phyloP scores from a whole-genome alignment of 1,140 invertebrate genomes.

The Lepidurus couesii region DNA sequence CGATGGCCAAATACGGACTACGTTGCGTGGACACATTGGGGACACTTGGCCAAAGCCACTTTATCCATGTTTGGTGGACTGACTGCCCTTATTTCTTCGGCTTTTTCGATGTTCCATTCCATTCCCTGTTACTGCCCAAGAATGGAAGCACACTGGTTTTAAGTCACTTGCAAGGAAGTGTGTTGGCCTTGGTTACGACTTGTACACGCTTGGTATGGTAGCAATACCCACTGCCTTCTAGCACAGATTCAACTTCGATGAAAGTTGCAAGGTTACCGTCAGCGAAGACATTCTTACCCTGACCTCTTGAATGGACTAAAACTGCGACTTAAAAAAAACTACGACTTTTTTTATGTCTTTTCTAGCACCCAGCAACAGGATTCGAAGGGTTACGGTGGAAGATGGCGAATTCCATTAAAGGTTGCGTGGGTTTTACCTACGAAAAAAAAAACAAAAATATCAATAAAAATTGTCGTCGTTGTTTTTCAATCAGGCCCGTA shows the following conservation, averaged over 20 bases:
- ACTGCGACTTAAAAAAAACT: neutral
- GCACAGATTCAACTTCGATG: no score
- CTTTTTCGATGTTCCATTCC: neutral
- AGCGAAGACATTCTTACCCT: no score
- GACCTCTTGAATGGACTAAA: neutral
- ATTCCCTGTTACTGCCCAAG: neutral
- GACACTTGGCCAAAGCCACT: neutral
- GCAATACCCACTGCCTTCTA: no score
- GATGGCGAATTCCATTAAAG: neutral
- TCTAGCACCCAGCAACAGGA: neutral
- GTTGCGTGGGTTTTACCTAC: no score
- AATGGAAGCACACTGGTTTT: no score
- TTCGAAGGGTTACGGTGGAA: neutral
- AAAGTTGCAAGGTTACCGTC: no score
- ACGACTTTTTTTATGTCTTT: neutral
- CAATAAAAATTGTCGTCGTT: neutral
- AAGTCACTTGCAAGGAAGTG: neutral
- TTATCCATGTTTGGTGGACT: neutral
- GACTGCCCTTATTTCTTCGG: neutral
- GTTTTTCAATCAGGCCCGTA: neutral
- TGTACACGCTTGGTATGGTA: neutral
- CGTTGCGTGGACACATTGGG: neutral
- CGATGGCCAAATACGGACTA: neutral
- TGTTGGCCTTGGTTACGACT: constrained; percentile 6
- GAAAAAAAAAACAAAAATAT: neutral